Percentiles rank a stretch among this genome's conserved stretches.
Evolutionary conservation across 2,113 vertebrate genomes (phyloP).

Genomic region (Microcebus jonahi): DNA sequence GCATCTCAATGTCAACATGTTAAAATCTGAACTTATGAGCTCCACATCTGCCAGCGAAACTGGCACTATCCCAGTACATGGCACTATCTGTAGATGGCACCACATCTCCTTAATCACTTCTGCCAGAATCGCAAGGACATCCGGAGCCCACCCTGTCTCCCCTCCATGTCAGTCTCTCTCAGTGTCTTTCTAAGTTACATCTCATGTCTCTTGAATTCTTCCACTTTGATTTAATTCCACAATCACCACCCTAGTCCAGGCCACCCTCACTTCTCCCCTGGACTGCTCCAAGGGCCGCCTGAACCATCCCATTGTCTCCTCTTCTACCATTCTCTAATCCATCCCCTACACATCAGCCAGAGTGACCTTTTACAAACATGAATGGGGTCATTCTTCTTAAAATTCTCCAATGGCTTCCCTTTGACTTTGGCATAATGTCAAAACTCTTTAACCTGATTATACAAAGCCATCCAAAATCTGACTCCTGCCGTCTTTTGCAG

Average conservation of each 20-base stretch:
- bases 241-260: not conserved
- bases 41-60: not conserved
- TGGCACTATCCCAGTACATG: not conserved
- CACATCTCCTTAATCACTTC: not conserved
- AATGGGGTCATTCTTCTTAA: not conserved
- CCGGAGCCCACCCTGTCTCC: not conserved
- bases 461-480: not conserved
- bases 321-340: not conserved
- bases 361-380: not conserved
- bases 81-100: not conserved
- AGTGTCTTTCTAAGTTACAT: not conserved
- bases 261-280: not conserved
- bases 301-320: not conserved
- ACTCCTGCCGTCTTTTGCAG: not conserved
- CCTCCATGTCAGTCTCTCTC: not conserved
- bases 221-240: not conserved
- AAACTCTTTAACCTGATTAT: not conserved
- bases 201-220: not conserved
- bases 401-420: not conserved
- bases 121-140: not conserved
- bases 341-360: not conserved
- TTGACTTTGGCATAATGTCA: not conserved
- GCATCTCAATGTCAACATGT: not conserved
- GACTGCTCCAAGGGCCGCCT: not conserved
- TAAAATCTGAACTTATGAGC: not conserved